Base-by-base conservation (phyloP, 2,113 vertebrate species). In the Carettochelys insculpta region DNA sequence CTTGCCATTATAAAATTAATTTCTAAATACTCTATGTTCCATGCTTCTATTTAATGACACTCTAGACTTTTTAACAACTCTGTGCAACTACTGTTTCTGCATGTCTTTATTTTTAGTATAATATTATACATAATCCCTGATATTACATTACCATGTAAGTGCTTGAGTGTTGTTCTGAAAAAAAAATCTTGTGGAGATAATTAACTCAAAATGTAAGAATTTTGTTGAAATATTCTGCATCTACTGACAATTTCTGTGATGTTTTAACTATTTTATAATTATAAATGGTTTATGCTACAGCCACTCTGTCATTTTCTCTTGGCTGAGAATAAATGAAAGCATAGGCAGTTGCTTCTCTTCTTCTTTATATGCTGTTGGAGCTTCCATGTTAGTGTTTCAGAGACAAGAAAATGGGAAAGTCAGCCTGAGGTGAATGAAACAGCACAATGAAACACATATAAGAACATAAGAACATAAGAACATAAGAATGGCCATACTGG, bases 181-280 rank as follows among this genome's bases (percentile, higher is more conserved):
- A 94, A n/a, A 94, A 82, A 96, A 93, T 86, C 89, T 86, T 90
- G 58, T 76, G 92, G 77, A 83, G 80, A 94, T 92, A 96, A 97
- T 97, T 95, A 90, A 84, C 87, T 95, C 53, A 93, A 92, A 97
- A 97, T 96, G 88, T 83, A 94, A 90, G 80, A 85, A 92, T 88
- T 92, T 94, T 91, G 77, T 96, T 94, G 93, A 96, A 97, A 90
- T 6, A 4, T 71, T 92, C 54, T 93, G 83, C 78, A 95, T 93
- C 89, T 92, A 80, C 85, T 92, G 75, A 95, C 83, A 95, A 96
- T 96, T 96, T 94, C 91, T 73, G 86, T 80, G 91, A 87, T 50
- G 14, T 94, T 96, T 93, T 88, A 95, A 89, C 34, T 80, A 88
- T 83, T 80, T 95, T 90, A 80, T 96, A 94, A 95, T 96, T 96